Conservation (phyloP, 2,113 vertebrate species). For the Forbesichthys agassizii region DNA sequence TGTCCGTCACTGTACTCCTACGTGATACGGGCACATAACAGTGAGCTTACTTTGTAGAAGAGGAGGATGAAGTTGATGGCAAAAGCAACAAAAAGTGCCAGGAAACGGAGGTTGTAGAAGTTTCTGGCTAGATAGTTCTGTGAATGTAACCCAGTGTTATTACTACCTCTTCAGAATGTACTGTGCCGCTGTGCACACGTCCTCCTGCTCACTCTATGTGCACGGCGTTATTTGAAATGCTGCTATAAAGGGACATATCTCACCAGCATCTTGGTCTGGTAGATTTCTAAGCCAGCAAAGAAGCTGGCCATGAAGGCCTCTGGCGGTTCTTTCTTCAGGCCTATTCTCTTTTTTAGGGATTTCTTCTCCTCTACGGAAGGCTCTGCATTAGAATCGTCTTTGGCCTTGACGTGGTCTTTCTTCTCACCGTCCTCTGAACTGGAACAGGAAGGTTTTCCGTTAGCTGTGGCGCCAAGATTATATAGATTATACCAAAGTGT, state of each 20-base stretch:
- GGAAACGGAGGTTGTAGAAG: constrained; percentile 97
- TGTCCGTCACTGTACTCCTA: not conserved
- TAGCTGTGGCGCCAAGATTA: not conserved
- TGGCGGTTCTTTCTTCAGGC: constrained; percentile 83
- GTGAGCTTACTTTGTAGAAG: constrained; percentile 93
- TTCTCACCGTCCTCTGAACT: constrained; percentile 93
- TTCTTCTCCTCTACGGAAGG: constrained; percentile 75
- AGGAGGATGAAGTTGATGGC: constrained; percentile 99
- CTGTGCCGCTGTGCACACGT: not conserved
- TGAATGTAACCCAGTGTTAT: constrained; percentile 16
- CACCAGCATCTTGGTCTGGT: constrained; percentile 95
- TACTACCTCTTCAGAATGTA: too few relatives aligned
- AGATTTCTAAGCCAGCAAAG: constrained; percentile 90
- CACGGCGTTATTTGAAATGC: not conserved
- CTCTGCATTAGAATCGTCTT: constrained; percentile 78
- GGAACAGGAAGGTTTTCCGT: constrained; percentile 27
- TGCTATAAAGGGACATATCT: constrained; percentile 29
- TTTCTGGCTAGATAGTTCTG: constrained; percentile 97
- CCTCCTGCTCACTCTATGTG: not conserved
- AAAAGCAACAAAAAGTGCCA: constrained; percentile 96
- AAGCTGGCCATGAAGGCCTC: constrained; percentile 93
- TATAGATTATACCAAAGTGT: not conserved
- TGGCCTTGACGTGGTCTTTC: constrained; percentile 84
- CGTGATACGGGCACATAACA: not conserved
- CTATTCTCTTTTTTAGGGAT: constrained; percentile 80